Conservation (phyloP, 2,113 vertebrate species). For the Porphyrio hochstetteri region DNA sequence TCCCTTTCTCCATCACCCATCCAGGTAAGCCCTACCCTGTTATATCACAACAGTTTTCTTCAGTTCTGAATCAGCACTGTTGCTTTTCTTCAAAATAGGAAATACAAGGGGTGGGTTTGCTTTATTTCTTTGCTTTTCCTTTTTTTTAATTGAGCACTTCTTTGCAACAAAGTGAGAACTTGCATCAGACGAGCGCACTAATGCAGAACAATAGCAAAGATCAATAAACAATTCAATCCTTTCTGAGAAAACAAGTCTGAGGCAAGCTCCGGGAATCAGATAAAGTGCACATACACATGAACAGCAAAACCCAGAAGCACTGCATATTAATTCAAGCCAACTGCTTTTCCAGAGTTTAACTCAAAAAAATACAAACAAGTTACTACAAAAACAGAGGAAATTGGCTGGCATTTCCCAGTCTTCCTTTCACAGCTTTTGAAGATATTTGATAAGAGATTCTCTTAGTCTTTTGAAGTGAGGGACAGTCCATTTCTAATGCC, state of each 20-base stretch:
- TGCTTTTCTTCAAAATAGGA: not conserved
- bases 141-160: not conserved
- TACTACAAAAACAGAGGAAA: constrained; percentile 39
- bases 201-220: constrained; percentile 2
- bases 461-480: constrained; percentile 41
- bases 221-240: constrained; percentile 2
- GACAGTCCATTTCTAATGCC: not conserved
- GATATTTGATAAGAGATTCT: constrained; percentile 48
- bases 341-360: not conserved
- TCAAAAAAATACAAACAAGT: constrained; percentile 8
- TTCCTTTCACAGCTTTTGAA: constrained; percentile 64
- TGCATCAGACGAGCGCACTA: not conserved
- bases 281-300: not conserved
- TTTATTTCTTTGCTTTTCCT: not conserved
- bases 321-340: constrained; percentile 41
- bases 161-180: not conserved
- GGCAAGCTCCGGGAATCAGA: constrained; percentile 10
- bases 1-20: not conserved
- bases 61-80: not conserved
- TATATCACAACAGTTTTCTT: not conserved
- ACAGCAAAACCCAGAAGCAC: not conserved
- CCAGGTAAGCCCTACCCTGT: not conserved
- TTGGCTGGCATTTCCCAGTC: constrained; percentile 48
- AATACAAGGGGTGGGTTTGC: not conserved
- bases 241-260: constrained; percentile 35